A percentile compares a stretch with the other conserved stretches of the same genome.
phyloP scores from a whole-genome alignment of 1,140 invertebrate genomes.

The Eufriesea mexicana region DNA sequence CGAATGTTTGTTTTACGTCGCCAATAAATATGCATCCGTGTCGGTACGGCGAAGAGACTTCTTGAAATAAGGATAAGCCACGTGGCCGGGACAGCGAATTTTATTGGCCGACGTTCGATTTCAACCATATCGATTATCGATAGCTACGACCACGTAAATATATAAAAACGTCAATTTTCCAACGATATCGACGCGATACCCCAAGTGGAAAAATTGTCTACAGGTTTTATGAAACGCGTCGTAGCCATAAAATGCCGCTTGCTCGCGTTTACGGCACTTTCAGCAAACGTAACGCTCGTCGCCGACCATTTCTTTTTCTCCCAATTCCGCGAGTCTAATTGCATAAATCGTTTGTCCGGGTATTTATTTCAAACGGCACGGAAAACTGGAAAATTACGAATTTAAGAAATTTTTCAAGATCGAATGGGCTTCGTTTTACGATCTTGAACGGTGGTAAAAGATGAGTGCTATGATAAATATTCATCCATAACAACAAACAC shows the following conservation, averaged over 20 bases:
- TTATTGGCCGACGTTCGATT: neutral
- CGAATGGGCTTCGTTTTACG: too few species aligned
- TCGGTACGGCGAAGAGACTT: neutral
- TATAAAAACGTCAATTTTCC: neutral
- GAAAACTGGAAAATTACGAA: too few species aligned
- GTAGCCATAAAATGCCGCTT: neutral
- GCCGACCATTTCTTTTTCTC: too few species aligned
- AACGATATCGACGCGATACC: neutral
- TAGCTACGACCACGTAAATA: neutral
- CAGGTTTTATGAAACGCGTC: neutral
- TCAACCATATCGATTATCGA: conserved; percentile 1
- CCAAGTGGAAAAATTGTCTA: neutral
- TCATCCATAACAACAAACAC: too few species aligned
- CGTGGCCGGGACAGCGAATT: conserved; percentile 2
- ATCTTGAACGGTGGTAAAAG: too few species aligned
- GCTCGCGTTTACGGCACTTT: neutral
- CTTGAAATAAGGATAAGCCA: conserved; percentile 12
- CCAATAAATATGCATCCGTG: conserved; percentile 56
- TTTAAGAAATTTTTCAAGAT: too few species aligned
- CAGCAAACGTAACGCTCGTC: neutral
- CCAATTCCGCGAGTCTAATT: too few species aligned
- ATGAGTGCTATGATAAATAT: too few species aligned
- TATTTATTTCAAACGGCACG: too few species aligned
- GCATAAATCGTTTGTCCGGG: too few species aligned
- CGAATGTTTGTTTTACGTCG: conserved; percentile 35